phyloP scores from a whole-genome alignment of 2,888 invertebrate genomes.

The Xanthia icteritia region DNA sequence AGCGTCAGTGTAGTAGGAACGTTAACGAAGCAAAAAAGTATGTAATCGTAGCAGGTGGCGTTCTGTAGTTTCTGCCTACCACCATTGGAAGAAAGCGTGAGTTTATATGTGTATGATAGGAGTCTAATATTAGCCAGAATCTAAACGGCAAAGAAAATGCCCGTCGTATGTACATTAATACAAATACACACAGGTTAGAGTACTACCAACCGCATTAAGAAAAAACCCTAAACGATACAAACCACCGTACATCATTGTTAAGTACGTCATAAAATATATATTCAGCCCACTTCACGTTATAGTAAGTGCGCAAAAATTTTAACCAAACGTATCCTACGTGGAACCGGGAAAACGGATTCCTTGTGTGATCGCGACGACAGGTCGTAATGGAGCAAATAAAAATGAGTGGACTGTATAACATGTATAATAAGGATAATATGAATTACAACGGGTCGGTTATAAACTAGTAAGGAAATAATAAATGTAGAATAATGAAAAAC shows the following conservation, averaged over 20 bases:
- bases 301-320: conserved; percentile 46
- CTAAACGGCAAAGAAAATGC: background rate
- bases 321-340: conserved; percentile 30
- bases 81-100: background rate
- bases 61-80: background rate
- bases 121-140: background rate
- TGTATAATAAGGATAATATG: too few species aligned
- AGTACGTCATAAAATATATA: conserved; percentile 52
- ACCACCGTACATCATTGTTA: conserved; percentile 43
- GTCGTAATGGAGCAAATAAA: too few species aligned
- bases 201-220: conserved; percentile 1
- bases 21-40: too few species aligned
- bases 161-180: conserved; percentile 1
- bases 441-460: too few species aligned
- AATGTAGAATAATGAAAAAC: too few species aligned
- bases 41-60: background rate
- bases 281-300: conserved; percentile 35
- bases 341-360: conserved; percentile 8
- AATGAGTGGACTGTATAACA: too few species aligned
- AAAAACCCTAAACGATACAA: conserved; percentile 28
- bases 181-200: conserved; percentile 23
- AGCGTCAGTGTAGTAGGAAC: too few species aligned
- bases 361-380: too few species aligned
- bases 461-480: too few species aligned
- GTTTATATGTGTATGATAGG: background rate